Evolutionary conservation across 2,888 invertebrate genomes (phyloP), one percentile per base, ranked within the genome.

Genomic region (Phragmatobia fuliginosa): DNA sequence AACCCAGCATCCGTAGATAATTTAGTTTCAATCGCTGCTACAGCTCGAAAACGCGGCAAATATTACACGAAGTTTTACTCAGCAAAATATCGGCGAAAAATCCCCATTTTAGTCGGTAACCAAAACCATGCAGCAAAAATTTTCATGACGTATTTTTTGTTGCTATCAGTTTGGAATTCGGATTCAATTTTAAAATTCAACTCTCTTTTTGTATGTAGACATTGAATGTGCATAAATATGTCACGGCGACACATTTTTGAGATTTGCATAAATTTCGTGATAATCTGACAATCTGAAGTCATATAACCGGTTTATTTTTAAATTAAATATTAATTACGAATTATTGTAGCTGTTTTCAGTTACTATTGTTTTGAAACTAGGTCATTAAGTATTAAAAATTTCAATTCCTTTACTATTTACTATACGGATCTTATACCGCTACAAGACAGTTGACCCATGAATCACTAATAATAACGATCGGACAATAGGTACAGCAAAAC

Each of bases 1-100:
- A 92, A 90, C 85, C 82, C 82, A 83, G 74, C 78, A 74, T 82
- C 82, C 75, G 80, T 77, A 83, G 88, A 89, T 89, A 91, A 90
- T 90, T 91, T 91, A 91, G 90, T 91, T 91, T 88, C 91, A 90
- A 92, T 91, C 85, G 86, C 82, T 85, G 84, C 85, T 81, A 82
- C 82, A 84, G 83, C 79, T 67, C 66, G 73, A 78, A 71, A 80
- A 80, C 81, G 80, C 82, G 73, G 72, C 81, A 81, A 85, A 86
- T 87, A 87, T 88, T 88, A 87, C 86, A 87, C 85, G 80, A 82
- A 82, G 85, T 83, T 85, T 83, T 80, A 75, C 80, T 80, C 79
- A 71, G 64, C 77, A 82, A 83, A 86, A 89, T 88, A 86, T 87
- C 78, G 81, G 77, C 73, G 77, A 84, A 81, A 84, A 86, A 83